These are phyloP conservation scores for Colletes latitarsis DNA, from an alignment of 1,140 invertebrate genomes.

Conservation along the genomic window DNA sequence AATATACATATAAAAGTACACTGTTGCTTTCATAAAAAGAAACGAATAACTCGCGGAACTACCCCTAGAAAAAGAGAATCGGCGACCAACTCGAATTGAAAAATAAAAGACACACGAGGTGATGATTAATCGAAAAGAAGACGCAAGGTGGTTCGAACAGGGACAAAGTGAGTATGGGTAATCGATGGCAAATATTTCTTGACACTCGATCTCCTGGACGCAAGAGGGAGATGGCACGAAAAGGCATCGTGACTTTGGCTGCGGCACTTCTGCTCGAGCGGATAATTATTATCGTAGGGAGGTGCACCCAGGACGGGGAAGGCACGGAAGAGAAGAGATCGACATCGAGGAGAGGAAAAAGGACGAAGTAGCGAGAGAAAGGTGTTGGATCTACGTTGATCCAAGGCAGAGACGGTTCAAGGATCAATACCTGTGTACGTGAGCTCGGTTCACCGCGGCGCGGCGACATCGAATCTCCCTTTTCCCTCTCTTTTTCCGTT, in stretches of 20 bases:
- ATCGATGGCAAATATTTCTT: constrained; percentile 51
- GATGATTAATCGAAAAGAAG: constrained; percentile 44
- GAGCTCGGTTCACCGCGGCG: constrained; percentile 4
- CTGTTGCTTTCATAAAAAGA: too few relatives aligned
- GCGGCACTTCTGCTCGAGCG: constrained; percentile 29
- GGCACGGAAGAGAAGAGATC: neutral
- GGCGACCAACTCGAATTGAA: neutral
- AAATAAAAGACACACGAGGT: neutral
- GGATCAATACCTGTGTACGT: constrained; percentile 52
- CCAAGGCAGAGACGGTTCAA: constrained; percentile 61
- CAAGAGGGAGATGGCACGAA: constrained; percentile 46
- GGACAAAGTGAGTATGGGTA: neutral
- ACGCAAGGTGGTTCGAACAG: neutral
- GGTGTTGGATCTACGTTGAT: constrained; percentile 59
- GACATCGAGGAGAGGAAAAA: constrained; percentile 18
- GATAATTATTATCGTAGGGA: constrained; percentile 64
- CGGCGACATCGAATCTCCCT: constrained; percentile 41
- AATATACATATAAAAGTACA: too few relatives aligned
- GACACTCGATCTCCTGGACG: constrained; percentile 41
- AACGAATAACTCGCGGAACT: too few relatives aligned
- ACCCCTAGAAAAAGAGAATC: neutral
- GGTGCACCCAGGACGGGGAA: constrained; percentile 12
- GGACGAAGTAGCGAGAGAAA: constrained; percentile 57
- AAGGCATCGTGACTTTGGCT: constrained; percentile 59
- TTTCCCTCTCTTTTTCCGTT: constrained; percentile 30